Evolutionary conservation across 2,888 invertebrate genomes (phyloP).

Genomic region (Beris chalybata): DNA sequence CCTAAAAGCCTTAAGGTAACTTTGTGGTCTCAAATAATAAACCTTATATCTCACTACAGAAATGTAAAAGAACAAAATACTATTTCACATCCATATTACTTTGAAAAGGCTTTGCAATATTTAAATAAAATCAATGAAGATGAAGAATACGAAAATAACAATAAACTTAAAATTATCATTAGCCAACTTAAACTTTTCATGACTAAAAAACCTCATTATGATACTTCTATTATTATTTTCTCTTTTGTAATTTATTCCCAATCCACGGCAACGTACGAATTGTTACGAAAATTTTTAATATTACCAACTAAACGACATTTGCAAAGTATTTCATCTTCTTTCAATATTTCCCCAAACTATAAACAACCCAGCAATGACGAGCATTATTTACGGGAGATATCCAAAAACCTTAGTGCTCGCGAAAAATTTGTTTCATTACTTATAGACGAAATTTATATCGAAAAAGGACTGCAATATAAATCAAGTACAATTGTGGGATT

Average conservation of each 20-base stretch:
- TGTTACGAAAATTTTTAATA: neutral
- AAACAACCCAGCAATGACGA: neutral
- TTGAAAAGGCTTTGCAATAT: neutral
- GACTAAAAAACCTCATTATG: neutral
- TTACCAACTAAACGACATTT: neutral
- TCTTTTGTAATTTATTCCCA: neutral
- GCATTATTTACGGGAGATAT: neutral
- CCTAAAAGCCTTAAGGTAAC: too few species aligned
- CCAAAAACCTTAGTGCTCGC: neutral
- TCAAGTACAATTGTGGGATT: neutral
- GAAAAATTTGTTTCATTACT: neutral
- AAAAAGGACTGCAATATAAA: neutral
- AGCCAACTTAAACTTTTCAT: neutral
- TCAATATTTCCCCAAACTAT: neutral
- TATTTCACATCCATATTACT: too few species aligned
- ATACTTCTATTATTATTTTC: neutral
- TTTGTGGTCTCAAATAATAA: too few species aligned
- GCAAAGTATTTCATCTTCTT: neutral
- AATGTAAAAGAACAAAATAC: neutral
- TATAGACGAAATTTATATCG: neutral
- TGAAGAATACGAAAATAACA: neutral
- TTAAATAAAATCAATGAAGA: neutral
- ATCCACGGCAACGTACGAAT: neutral
- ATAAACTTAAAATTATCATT: neutral
- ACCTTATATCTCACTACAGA: neutral